Percentiles rank a stretch among this genome's conserved stretches.
These are phyloP conservation scores for Perca fluviatilis DNA, from an alignment of 2,113 vertebrate genomes.

Conservation along the genomic window DNA sequence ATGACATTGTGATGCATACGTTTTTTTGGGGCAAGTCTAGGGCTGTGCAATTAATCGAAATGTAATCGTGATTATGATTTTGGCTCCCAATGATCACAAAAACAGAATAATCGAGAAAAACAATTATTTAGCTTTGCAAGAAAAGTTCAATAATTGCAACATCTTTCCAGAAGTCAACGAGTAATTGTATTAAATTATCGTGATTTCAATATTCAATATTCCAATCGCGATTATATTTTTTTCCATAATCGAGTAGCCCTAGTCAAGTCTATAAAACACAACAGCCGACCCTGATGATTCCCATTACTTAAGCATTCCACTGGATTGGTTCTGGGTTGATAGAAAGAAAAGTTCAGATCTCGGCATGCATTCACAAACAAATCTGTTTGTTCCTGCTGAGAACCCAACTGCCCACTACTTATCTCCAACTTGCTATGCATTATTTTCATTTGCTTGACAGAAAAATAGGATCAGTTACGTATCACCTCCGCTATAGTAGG, in stretches of 20 bases:
- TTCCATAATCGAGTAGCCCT: no score
- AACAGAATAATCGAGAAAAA: no score
- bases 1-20: neutral
- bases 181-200: no score
- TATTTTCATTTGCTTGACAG: neutral
- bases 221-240: no score
- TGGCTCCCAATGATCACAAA: no score
- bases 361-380: constrained; percentile 22
- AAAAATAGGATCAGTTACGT: neutral
- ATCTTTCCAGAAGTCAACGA: no score
- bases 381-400: constrained; percentile 25
- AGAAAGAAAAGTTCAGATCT: constrained; percentile 12
- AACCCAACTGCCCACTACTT: constrained; percentile 2
- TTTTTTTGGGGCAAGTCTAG: neutral
- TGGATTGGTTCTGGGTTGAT: constrained; percentile 16
- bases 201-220: no score
- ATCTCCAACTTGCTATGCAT: constrained; percentile 4
- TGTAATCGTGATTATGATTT: no score
- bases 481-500: neutral
- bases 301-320: constrained; percentile 39
- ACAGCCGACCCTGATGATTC: constrained; percentile 10
- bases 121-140: no score
- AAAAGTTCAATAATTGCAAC: no score
- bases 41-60: no score
- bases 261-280: constrained; percentile 3